phyloP scores from a whole-genome alignment of 2,888 invertebrate species.

The Rhamnusium bicolor region DNA sequence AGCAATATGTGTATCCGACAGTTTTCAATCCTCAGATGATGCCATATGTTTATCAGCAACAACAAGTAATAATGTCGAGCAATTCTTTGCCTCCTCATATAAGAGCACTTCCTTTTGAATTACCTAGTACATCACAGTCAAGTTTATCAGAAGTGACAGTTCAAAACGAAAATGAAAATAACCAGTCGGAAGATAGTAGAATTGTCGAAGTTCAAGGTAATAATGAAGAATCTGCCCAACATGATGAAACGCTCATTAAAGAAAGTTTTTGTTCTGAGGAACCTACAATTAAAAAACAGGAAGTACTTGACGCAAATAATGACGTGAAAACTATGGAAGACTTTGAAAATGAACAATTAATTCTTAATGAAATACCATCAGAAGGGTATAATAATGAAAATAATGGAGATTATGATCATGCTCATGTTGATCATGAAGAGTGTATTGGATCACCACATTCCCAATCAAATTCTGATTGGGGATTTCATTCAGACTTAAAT shows the following conservation, averaged over 20 bases:
- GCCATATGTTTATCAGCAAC: constrained; percentile 75
- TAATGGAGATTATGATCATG: constrained; percentile 33
- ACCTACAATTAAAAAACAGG: constrained; percentile 32
- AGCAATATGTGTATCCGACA: constrained; percentile 72
- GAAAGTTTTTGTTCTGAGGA: constrained; percentile 22
- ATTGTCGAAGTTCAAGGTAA: constrained; percentile 60
- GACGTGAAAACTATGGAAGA: constrained; percentile 46
- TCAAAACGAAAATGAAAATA: constrained; percentile 34
- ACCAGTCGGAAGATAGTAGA: constrained; percentile 26
- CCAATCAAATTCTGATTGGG: constrained; percentile 50
- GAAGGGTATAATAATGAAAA: constrained; percentile 29
- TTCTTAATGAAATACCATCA: constrained; percentile 39
- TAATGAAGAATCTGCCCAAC: constrained; percentile 34
- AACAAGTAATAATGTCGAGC: constrained; percentile 72
- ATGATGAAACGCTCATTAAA: constrained; percentile 20
- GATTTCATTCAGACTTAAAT: constrained; percentile 60
- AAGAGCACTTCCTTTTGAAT: constrained; percentile 61
- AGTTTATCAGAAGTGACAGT: constrained; percentile 34
- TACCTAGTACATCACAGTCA: constrained; percentile 50
- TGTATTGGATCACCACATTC: constrained; percentile 51
- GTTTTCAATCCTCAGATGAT: constrained; percentile 73
- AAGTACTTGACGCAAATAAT: constrained; percentile 13
- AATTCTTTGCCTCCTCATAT: constrained; percentile 67
- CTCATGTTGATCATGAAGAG: constrained; percentile 47
- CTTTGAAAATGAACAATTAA: constrained; percentile 40